phyloP scores from a whole-genome alignment of 1,140 invertebrate species.

The Eriosoma lanigerum region DNA sequence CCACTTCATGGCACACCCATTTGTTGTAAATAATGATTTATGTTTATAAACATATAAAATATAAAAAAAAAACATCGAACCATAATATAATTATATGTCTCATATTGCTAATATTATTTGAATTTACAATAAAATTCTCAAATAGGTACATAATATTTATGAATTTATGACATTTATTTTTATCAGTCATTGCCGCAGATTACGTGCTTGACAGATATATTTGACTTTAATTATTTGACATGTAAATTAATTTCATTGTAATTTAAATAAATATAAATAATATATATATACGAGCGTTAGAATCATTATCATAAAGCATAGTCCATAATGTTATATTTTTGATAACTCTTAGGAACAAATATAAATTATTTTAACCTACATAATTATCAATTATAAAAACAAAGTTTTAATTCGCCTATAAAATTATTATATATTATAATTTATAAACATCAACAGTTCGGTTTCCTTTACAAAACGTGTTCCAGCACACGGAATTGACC shows the following conservation, averaged over 20 bases:
- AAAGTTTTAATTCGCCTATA: no score
- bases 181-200: no score
- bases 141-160: no score
- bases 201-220: neutral
- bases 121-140: neutral
- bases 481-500: neutral
- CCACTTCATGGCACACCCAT: neutral
- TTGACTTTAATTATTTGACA: neutral
- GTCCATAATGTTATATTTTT: no score
- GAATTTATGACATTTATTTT: no score
- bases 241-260: neutral
- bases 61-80: neutral
- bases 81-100: neutral
- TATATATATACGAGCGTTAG: no score
- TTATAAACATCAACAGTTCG: neutral
- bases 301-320: no score
- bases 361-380: no score
- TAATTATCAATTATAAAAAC: no score
- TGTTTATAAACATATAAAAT: slow-evolving; percentile 23
- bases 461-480: slow-evolving; percentile 32
- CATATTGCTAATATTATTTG: neutral
- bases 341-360: no score
- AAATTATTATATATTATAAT: no score
- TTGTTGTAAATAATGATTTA: neutral
- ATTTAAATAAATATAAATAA: no score